Percentiles rank a stretch among this genome's conserved stretches.
phyloP scores from a whole-genome alignment of 2,888 invertebrate genomes.

The Scaptomyza tumidula region DNA sequence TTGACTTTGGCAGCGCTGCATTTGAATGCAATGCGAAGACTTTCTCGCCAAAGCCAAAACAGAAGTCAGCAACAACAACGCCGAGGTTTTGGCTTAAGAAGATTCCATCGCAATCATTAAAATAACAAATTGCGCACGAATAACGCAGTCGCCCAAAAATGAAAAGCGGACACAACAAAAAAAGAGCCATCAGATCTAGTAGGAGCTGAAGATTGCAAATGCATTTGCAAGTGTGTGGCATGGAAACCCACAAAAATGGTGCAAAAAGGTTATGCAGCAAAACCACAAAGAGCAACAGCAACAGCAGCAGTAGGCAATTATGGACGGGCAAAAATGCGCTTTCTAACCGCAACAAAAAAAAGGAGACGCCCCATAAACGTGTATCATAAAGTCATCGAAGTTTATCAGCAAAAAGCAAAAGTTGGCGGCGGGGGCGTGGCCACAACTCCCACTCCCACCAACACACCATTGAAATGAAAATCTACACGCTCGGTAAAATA shows the following conservation, averaged over 20 bases:
- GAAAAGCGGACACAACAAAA: slow-evolving; percentile 59
- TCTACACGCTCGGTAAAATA: slow-evolving; percentile 47
- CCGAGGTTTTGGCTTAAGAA: slow-evolving; percentile 14
- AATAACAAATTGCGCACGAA: slow-evolving; percentile 79
- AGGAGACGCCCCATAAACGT: slow-evolving; percentile 25
- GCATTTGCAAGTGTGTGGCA: slow-evolving; percentile 33
- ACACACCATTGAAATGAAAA: slow-evolving; percentile 63
- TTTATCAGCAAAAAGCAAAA: slow-evolving; percentile 63
- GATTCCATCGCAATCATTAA: slow-evolving; percentile 79
- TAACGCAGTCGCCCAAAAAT: slow-evolving; percentile 60
- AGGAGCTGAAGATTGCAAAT: slow-evolving; percentile 2
- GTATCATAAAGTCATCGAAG: slow-evolving; percentile 74
- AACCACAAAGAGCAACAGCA: slow-evolving; percentile 20
- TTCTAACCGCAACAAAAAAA: slow-evolving; percentile 56
- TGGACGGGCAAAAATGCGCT: slow-evolving; percentile 54
- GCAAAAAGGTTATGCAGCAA: slow-evolving; percentile 67
- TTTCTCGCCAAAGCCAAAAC: slow-evolving; percentile 61
- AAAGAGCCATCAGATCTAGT: not conserved
- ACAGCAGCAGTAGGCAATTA: slow-evolving; percentile 41
- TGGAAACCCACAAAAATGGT: slow-evolving; percentile 61
- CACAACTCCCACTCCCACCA: not conserved
- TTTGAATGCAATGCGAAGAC: slow-evolving; percentile 49
- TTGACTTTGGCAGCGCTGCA: slow-evolving; percentile 46
- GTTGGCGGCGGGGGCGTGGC: slow-evolving; percentile 61
- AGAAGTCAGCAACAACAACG: slow-evolving; percentile 35